These are phyloP conservation scores for Phyllopteryx taeniolatus DNA, from an alignment of 2,113 vertebrate species.

Conservation along the genomic window DNA sequence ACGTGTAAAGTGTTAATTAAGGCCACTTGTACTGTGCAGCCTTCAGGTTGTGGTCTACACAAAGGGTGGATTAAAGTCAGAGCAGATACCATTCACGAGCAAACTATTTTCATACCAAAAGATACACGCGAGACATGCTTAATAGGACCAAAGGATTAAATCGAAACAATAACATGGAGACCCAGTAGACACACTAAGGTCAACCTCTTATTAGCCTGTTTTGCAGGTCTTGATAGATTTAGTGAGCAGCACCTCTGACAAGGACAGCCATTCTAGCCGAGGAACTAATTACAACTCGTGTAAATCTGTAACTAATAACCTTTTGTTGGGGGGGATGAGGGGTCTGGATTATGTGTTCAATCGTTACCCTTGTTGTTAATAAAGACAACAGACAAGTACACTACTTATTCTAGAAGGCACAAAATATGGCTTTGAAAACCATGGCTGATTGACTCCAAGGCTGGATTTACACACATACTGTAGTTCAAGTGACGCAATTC, in stretches of 20 bases:
- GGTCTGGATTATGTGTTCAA: not conserved
- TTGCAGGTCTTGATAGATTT: constrained; percentile 20
- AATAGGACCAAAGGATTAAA: not conserved
- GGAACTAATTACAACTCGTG: constrained; percentile 5
- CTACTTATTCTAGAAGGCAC: not conserved
- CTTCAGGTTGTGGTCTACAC: constrained; percentile 38
- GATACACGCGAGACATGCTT: not conserved
- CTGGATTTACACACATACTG: not conserved
- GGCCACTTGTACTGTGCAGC: constrained; percentile 39
- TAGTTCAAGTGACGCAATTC: not conserved
- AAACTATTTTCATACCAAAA: not conserved
- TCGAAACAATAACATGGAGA: constrained; percentile 9
- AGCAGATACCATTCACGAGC: not conserved
- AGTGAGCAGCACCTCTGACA: constrained; percentile 30
- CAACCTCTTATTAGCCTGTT: constrained; percentile 23
- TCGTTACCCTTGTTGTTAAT: not conserved
- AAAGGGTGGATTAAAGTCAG: constrained; percentile 12
- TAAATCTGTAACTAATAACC: not conserved
- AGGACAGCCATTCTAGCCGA: constrained; percentile 1
- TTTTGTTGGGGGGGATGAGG: not conserved
- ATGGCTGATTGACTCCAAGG: not conserved
- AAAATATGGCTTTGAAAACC: not conserved
- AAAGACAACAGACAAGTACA: not conserved
- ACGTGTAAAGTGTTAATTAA: constrained; percentile 57
- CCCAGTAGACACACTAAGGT: constrained; percentile 10